Percentiles rank a stretch among this genome's conserved stretches.
Evolutionary conservation across 1,140 invertebrate genomes (phyloP).

Genomic region (Lucilia cuprina): DNA sequence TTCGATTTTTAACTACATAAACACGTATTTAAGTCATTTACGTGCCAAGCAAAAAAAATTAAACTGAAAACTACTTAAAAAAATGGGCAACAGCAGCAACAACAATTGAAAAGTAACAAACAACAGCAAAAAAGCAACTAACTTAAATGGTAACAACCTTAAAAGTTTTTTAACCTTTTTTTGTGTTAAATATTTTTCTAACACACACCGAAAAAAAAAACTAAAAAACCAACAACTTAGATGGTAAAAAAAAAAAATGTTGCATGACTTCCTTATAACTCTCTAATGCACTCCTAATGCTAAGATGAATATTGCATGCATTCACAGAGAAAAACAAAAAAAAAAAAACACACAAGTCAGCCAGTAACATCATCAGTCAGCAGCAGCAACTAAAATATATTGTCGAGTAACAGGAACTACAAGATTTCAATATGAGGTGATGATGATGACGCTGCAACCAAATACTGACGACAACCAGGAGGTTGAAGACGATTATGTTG

Average conservation of each 20-base stretch:
- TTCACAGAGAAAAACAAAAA: neutral
- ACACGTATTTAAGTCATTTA: neutral
- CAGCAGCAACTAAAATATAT: neutral
- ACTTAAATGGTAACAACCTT: constrained; percentile 32
- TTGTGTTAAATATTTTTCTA: constrained; percentile 8
- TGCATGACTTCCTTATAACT: constrained; percentile 22
- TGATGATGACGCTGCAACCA: neutral
- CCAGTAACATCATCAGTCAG: neutral
- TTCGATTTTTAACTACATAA: neutral
- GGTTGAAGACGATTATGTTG: neutral
- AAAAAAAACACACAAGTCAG: neutral
- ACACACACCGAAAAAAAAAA: neutral
- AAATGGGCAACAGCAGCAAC: neutral
- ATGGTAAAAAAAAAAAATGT: neutral
- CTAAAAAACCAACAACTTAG: neutral
- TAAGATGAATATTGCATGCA: neutral
- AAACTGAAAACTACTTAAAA: neutral
- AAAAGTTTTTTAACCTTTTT: constrained; percentile 33
- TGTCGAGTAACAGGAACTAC: constrained; percentile 20
- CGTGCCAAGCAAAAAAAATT: neutral
- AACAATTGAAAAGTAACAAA: neutral
- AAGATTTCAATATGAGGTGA: constrained; percentile 3
- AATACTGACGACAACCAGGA: neutral
- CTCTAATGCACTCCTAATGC: constrained; percentile 6
- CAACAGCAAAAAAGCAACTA: neutral